Base-by-base conservation (phyloP, 2,797 vertebrate genomes). In the Xenopus petersii region DNA sequence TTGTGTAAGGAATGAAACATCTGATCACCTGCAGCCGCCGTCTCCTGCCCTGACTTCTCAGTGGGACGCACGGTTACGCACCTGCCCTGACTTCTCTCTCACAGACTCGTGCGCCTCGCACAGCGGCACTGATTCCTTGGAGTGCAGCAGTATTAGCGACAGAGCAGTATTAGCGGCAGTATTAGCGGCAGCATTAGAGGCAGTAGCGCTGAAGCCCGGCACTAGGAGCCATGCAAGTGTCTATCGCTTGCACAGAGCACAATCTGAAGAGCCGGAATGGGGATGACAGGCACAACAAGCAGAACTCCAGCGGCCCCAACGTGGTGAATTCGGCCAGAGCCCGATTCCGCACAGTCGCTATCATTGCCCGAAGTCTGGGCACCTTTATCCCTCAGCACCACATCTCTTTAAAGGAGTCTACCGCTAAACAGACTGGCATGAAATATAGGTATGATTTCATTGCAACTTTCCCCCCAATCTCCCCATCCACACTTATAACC, bases 351-450 rank as follows among this genome's bases (percentile, higher is more conserved):
- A 98, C 96, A 0, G 97, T 99, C 87, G 97, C 97, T 71, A 97
- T 99, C 89, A 99, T 99, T 10, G 96, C 96, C 6, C 94, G 96
- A 83, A 98, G 96, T 85, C 84, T 99, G 67, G 97, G 97, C 79
- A 95, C 95, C 42, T 98, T 98, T 81, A 94, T 95, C 1, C 97
- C 97, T 0, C 93, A 96, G 80, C 96, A 98, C 12, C 97, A 98
- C 88, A 99, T 99, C 87, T 99, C 97, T 1, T 93, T 99, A 84
- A 99, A 99, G 85, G 97, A 99, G 89, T 99, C 97, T 64, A 99
- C 96, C 0, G 96, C 95, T 21, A 99, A 98, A 86, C 95, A 95
- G 91, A 99, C 96, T 33, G 97, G 97, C 87, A 99, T 99, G 97
- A 99, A 99, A 90, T 99, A 99, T 90, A 96, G 97, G 97, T 98